phyloP scores from a whole-genome alignment of 2,797 vertebrate species.

The Scyliorhinus canicula region DNA sequence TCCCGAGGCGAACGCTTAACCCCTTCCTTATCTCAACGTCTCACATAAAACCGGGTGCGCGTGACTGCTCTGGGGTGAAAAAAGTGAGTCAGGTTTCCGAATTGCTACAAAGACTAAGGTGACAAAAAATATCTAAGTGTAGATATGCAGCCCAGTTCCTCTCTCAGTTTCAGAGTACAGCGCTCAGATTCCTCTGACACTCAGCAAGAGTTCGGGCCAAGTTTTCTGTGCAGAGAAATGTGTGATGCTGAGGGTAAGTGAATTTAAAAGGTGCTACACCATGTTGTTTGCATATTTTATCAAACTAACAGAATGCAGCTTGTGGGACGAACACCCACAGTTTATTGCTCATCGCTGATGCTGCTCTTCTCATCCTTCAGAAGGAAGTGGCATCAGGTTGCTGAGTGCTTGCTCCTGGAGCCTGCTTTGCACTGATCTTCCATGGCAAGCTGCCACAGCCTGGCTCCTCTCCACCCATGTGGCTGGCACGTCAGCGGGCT shows the following conservation, averaged over 20 bases:
- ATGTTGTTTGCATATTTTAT: slow-evolving; percentile 35
- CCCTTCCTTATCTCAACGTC: background rate
- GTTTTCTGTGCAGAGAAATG: background rate
- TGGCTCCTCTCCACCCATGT: too few species aligned
- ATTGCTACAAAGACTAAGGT: background rate
- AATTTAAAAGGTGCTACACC: slow-evolving; percentile 29
- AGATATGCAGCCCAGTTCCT: background rate
- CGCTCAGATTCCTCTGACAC: background rate
- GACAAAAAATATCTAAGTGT: background rate
- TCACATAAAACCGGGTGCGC: background rate
- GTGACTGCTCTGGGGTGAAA: too few species aligned
- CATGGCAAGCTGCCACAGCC: too few species aligned
- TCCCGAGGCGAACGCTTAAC: background rate
- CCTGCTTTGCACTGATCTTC: too few species aligned
- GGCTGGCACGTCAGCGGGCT: too few species aligned
- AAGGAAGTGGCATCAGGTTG: too few species aligned
- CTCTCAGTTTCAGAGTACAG: background rate
- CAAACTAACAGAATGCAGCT: background rate
- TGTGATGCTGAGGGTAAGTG: background rate
- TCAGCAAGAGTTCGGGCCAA: background rate
- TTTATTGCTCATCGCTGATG: background rate
- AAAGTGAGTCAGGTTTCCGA: background rate
- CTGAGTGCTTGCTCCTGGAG: background rate
- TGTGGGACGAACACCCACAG: background rate
- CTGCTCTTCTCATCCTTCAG: background rate